Conservation (phyloP, 1,140 invertebrate genomes). For the Camponotus pennsylvanicus region DNA sequence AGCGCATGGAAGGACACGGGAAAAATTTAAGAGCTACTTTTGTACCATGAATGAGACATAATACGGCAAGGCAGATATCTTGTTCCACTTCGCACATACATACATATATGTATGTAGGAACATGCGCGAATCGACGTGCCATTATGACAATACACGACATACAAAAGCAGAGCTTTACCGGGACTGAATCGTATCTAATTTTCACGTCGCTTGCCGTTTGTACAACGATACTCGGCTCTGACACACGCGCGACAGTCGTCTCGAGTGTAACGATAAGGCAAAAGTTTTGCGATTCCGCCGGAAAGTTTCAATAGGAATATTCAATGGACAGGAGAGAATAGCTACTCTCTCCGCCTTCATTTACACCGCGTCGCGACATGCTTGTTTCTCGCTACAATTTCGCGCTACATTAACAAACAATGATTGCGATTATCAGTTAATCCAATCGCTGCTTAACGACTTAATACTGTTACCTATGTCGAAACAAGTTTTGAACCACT, state of each 20-base stretch:
- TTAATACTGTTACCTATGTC: constrained; percentile 14
- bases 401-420: constrained; percentile 37
- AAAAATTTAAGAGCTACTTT: constrained; percentile 32
- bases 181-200: constrained; percentile 59
- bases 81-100: not conserved
- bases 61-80: constrained; percentile 15
- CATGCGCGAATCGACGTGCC: constrained; percentile 39
- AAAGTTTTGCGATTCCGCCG: constrained; percentile 55
- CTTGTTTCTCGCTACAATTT: constrained; percentile 44
- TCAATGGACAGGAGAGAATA: constrained; percentile 47
- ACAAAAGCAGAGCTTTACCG: constrained; percentile 39
- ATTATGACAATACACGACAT: constrained; percentile 33
- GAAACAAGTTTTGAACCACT: constrained; percentile 18
- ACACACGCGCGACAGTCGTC: constrained; percentile 33
- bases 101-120: not conserved
- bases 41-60: not conserved
- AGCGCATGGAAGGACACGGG: too few relatives aligned
- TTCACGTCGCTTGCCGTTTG: constrained; percentile 53
- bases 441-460: constrained; percentile 38
- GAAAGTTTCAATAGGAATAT: constrained; percentile 63
- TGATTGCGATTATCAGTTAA: constrained; percentile 42
- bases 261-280: constrained; percentile 35
- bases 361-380: constrained; percentile 21
- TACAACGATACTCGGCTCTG: constrained; percentile 35
- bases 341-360: constrained; percentile 8